A percentile compares a stretch with the other conserved stretches of the same genome.
Evolutionary conservation across 2,113 vertebrate species (phyloP).

Genomic region (Gasterosteus aculeatus): DNA sequence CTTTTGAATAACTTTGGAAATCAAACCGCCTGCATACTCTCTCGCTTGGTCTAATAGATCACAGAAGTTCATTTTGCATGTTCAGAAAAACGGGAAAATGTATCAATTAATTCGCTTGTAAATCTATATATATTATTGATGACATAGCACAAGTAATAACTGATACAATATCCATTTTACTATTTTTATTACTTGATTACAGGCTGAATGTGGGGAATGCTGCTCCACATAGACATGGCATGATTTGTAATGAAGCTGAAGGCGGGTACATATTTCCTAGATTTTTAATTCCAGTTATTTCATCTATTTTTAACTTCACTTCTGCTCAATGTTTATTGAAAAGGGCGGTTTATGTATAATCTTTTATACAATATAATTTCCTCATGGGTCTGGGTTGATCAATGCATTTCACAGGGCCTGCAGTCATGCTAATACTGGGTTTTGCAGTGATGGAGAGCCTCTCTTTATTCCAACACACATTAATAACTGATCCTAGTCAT

Average conservation of each 20-base stretch:
- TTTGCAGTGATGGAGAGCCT: slow-evolving; percentile 36
- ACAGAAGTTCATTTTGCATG: neutral
- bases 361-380: slow-evolving; percentile 38
- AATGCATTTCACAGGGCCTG: slow-evolving; percentile 35
- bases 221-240: slow-evolving; percentile 1
- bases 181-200: neutral
- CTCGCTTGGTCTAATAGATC: neutral
- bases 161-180: slow-evolving; percentile 5
- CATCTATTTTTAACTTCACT: slow-evolving; percentile 28
- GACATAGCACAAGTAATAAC: neutral
- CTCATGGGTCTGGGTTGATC: slow-evolving; percentile 46
- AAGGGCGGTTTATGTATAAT: slow-evolving; percentile 31
- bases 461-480: slow-evolving; percentile 33
- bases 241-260: slow-evolving; percentile 33
- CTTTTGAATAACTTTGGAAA: neutral
- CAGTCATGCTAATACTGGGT: slow-evolving; percentile 27
- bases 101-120: neutral
- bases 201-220: neutral
- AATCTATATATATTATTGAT: neutral
- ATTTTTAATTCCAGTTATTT: slow-evolving; percentile 33
- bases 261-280: slow-evolving; percentile 17
- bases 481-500: slow-evolving; percentile 19
- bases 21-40: neutral
- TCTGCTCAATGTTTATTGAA: neutral
- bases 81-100: neutral